A percentile compares a stretch with the other conserved stretches of the same genome.
These are phyloP conservation scores for Unio pictorum DNA, from an alignment of 2,888 invertebrate species.

Conservation along the genomic window DNA sequence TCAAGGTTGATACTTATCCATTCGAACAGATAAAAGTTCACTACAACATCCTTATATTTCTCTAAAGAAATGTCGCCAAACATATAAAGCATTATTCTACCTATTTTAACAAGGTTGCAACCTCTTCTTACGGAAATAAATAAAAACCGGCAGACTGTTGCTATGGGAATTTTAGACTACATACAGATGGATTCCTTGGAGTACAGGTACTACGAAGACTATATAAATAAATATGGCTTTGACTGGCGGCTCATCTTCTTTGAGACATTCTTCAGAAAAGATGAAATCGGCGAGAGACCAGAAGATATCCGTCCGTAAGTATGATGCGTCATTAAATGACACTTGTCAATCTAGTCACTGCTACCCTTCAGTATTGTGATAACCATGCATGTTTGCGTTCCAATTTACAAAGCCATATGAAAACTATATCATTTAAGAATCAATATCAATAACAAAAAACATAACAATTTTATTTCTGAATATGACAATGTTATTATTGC, in stretches of 20 bases:
- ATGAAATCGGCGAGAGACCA: slow-evolving; percentile 31
- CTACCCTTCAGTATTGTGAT: too few species aligned
- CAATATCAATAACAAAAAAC: too few species aligned
- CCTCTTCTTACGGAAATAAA: slow-evolving; percentile 48
- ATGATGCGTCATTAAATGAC: not conserved
- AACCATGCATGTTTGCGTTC: too few species aligned
- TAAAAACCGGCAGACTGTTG: slow-evolving; percentile 38
- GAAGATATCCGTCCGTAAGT: slow-evolving; percentile 26
- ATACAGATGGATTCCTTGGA: slow-evolving; percentile 27
- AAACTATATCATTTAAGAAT: too few species aligned
- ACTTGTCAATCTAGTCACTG: not conserved
- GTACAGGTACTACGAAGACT: slow-evolving; percentile 35
- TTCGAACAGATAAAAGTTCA: too few species aligned
- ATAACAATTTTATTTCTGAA: too few species aligned
- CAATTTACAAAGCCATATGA: too few species aligned
- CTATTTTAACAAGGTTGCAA: slow-evolving; percentile 33
- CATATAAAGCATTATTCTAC: too few species aligned
- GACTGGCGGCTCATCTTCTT: slow-evolving; percentile 54
- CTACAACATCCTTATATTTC: too few species aligned
- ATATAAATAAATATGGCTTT: slow-evolving; percentile 53
- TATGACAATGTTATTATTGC: too few species aligned
- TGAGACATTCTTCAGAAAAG: slow-evolving; percentile 49
- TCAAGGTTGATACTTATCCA: too few species aligned
- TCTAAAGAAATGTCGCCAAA: too few species aligned
- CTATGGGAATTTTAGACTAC: slow-evolving; percentile 51